These are phyloP conservation scores for Drosophila eugracilis DNA, from an alignment of 1,140 invertebrate genomes.

Conservation along the genomic window DNA sequence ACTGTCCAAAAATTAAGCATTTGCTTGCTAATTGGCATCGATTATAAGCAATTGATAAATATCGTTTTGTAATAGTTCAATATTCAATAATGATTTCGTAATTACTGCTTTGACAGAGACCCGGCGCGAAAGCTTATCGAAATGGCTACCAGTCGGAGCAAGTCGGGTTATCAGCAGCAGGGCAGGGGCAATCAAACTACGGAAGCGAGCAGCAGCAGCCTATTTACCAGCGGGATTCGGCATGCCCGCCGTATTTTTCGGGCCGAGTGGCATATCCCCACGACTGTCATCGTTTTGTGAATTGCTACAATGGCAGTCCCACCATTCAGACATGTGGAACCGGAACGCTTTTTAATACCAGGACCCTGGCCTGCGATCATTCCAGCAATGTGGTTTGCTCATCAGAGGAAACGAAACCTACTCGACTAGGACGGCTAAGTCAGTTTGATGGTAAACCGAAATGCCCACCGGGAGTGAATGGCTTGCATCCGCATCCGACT, in stretches of 20 bases:
- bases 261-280: constrained; percentile 87
- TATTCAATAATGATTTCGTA: constrained; percentile 51
- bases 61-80: constrained; percentile 18
- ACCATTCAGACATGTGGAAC: constrained; percentile 87
- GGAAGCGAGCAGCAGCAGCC: constrained; percentile 56
- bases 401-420: neutral
- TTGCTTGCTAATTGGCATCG: constrained; percentile 4
- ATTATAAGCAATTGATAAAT: constrained; percentile 18
- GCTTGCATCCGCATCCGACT: constrained; percentile 87
- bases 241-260: constrained; percentile 86
- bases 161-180: constrained; percentile 57
- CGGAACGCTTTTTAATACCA: constrained; percentile 89
- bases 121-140: constrained; percentile 63
- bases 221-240: constrained; percentile 57
- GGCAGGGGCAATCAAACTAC: constrained; percentile 17
- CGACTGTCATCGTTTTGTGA: constrained; percentile 89
- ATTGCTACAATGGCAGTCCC: constrained; percentile 88
- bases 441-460: constrained; percentile 34
- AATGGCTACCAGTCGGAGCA: constrained; percentile 32
- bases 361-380: constrained; percentile 88
- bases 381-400: constrained; percentile 66
- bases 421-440: constrained; percentile 49
- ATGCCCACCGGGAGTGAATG: constrained; percentile 85
- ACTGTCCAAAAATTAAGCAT: no score
- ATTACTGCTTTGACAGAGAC: constrained; percentile 62